Evolutionary conservation across 2,797 vertebrate genomes (phyloP).

Genomic region (Galago senegalensis): DNA sequence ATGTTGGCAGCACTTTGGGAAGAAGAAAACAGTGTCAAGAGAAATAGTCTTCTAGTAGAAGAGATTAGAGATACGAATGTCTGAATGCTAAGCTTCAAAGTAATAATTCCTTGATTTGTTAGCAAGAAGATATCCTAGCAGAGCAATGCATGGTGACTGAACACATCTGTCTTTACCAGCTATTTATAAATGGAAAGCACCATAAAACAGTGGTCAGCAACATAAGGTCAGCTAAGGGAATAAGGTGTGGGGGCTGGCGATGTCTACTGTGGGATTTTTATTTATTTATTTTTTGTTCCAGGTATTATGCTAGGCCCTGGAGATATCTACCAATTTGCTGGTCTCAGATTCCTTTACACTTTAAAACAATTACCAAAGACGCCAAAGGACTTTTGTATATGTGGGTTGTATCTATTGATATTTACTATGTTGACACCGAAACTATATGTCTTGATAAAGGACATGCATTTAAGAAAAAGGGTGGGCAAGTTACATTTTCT

Average conservation of each 20-base stretch:
- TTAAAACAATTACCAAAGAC: not conserved
- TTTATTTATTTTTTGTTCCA: not conserved
- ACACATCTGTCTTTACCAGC: conserved; percentile 73
- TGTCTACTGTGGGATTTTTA: not conserved
- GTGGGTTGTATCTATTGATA: not conserved
- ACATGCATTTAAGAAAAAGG: not conserved
- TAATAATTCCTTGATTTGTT: conserved; percentile 81
- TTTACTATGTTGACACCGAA: conserved; percentile 1
- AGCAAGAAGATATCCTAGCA: conserved; percentile 77
- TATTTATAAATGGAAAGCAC: conserved; percentile 65
- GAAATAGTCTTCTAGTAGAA: conserved; percentile 75
- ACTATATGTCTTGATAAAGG: not conserved
- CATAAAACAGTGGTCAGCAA: not conserved
- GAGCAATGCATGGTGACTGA: conserved; percentile 77
- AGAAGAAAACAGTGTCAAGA: conserved; percentile 79
- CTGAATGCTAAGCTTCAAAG: conserved; percentile 69
- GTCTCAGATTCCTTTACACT: not conserved
- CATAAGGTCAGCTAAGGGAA: not conserved
- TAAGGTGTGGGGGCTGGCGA: not conserved
- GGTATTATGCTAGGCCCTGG: not conserved
- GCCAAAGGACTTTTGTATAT: not conserved
- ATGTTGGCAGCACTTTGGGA: not conserved
- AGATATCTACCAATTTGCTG: not conserved
- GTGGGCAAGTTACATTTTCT: not conserved
- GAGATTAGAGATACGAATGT: conserved; percentile 80